Base-by-base conservation (phyloP, 1,140 invertebrate species). In the Coelopa frigida region DNA sequence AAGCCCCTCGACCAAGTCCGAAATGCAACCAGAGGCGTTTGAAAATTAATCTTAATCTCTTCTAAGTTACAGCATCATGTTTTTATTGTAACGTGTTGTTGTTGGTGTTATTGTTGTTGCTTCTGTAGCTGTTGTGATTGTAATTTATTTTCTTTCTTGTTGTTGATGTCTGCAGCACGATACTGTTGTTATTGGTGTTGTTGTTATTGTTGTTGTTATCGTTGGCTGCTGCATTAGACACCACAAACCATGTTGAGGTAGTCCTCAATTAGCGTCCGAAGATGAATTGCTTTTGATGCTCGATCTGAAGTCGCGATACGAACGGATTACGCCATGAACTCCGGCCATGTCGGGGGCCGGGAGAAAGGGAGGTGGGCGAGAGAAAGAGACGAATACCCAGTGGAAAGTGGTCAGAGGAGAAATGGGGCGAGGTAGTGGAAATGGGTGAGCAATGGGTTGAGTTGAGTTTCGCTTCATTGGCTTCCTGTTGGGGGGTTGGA, bases 1-100 rank as follows among this genome's bases (percentile, higher is more conserved):
- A n/a, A n/a, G 24, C 32, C 32, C 24, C 14, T 41, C n/a, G 17
- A 14, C 24, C 27, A 11, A 8, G 5, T 17, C 8, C n/a, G 26
- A 11, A 5, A 12, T 17, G 12, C n/a, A 42, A 42, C 29, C 41
- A 44, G 26, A 49, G 47, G 47, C 41, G 41, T 44, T 44, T 32
- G 36, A 49, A 49, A 49, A 49, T 39, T 49, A 49, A 49, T 49
- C 41, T 49, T 49, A 49, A 49, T 44, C 41, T 49, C 35, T 29
- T 49, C 41, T 44, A 44, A 44, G 44, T 44, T 44, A 44, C 47
- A 44, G 15, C 41, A 48, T 24, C 32, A 15, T 49, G 33, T 49
- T 48, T 32, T 35, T 33, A 18, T 23, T 11, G 17, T 23, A 3
- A 26, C 29, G 27, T 36, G 12, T 44, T 29, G 41, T 27, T 17